Evolutionary conservation across 2,113 vertebrate species (phyloP).

Genomic region (Accipiter cooperii): DNA sequence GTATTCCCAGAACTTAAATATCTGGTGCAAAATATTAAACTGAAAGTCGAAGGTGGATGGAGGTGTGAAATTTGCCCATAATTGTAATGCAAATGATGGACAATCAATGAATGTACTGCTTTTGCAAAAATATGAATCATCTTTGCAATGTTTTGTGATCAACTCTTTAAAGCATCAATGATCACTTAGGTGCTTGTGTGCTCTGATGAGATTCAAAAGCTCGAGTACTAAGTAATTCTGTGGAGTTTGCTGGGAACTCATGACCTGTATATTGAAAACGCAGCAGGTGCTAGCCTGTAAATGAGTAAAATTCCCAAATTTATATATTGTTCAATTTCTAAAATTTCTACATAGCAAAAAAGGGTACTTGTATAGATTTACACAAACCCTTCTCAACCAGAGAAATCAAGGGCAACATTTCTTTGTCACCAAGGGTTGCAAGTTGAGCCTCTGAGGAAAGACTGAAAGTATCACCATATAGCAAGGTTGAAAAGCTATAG

Average conservation of each 20-base stretch:
- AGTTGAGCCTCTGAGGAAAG: neutral
- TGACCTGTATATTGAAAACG: neutral
- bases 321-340: neutral
- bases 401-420: neutral
- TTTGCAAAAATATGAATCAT: neutral
- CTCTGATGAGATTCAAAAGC: neutral
- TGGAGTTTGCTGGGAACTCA: neutral
- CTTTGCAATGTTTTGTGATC: neutral
- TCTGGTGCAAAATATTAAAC: neutral
- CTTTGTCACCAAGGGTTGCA: neutral
- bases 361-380: neutral
- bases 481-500: neutral
- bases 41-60: neutral
- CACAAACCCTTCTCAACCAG: neutral
- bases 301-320: neutral
- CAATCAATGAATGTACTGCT: neutral
- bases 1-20: neutral
- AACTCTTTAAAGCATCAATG: neutral
- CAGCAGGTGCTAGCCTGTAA: neutral
- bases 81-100: neutral
- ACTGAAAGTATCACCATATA: neutral
- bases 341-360: neutral
- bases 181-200: neutral
- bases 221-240: neutral
- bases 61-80: neutral